Percentiles rank a stretch among this genome's conserved stretches.
Conservation (phyloP, 2,888 invertebrate species). For the Rutpela maculata region DNA sequence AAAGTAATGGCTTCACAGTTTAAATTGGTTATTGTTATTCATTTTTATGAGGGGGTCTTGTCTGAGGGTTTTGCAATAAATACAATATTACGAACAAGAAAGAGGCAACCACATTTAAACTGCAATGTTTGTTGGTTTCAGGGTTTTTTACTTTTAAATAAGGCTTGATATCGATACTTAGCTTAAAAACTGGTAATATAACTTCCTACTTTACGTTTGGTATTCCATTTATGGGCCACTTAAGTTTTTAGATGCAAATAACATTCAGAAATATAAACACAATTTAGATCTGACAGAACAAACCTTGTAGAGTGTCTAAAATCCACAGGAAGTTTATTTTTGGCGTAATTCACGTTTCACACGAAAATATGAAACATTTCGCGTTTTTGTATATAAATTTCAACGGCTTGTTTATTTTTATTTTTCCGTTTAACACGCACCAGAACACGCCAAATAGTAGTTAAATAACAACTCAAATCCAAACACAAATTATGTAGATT, state of each 20-base stretch:
- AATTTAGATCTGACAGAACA: conserved; percentile 13
- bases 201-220: not conserved
- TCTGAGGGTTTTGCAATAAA: not conserved
- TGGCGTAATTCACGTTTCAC: conserved; percentile 7
- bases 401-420: conserved; percentile 16
- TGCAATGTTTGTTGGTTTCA: too few species aligned
- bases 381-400: conserved; percentile 10
- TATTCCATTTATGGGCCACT: conserved; percentile 7
- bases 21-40: too few species aligned
- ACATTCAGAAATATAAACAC: not conserved
- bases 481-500: not conserved
- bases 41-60: too few species aligned
- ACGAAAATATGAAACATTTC: conserved; percentile 19
- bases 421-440: not conserved
- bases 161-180: not conserved
- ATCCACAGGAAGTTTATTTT: conserved; percentile 25
- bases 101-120: too few species aligned
- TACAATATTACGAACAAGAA: not conserved
- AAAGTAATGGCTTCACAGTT: too few species aligned
- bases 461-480: not conserved
- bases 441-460: not conserved
- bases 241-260: not conserved
- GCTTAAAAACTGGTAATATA: not conserved
- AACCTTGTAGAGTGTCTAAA: not conserved
- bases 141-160: not conserved